phyloP scores from a whole-genome alignment of 2,113 vertebrate species.

The Hymenochirus boettgeri region DNA sequence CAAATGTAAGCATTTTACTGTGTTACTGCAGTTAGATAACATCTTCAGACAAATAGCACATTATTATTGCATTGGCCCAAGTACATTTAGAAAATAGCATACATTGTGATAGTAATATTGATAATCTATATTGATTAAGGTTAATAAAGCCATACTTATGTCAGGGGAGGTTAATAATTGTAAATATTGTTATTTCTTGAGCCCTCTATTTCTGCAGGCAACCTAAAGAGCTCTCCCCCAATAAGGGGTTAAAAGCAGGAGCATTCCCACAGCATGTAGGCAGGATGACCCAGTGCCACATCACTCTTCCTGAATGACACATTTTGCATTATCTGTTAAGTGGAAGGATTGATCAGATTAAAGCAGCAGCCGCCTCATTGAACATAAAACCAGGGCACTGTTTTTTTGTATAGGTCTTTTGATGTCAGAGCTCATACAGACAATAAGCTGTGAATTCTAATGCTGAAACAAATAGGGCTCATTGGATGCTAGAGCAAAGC shows the following conservation, averaged over 20 bases:
- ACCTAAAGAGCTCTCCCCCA: too few relatives aligned
- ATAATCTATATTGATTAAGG: too few relatives aligned
- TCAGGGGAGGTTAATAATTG: too few relatives aligned
- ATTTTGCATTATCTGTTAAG: conserved; percentile 23
- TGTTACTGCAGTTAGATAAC: too few relatives aligned
- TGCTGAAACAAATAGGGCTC: conserved; percentile 33
- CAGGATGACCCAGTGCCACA: neutral
- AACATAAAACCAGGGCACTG: conserved; percentile 6
- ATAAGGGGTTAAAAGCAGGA: neutral
- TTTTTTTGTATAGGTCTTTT: conserved; percentile 29
- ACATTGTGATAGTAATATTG: too few relatives aligned
- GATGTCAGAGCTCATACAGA: conserved; percentile 25
- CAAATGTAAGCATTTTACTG: too few relatives aligned
- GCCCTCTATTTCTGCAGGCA: too few relatives aligned
- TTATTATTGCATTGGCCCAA: too few relatives aligned
- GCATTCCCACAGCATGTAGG: neutral
- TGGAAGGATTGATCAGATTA: conserved; percentile 34
- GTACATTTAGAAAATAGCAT: too few relatives aligned
- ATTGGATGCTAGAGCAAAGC: conserved; percentile 21
- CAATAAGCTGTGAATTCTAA: conserved; percentile 35
- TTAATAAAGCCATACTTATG: too few relatives aligned
- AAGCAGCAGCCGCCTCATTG: conserved; percentile 12
- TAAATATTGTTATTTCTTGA: too few relatives aligned
- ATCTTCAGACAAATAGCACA: too few relatives aligned
- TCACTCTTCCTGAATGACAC: neutral